These are phyloP conservation scores for Ciconia stormi DNA, from an alignment of 2,113 vertebrate genomes.

Conservation along the genomic window DNA sequence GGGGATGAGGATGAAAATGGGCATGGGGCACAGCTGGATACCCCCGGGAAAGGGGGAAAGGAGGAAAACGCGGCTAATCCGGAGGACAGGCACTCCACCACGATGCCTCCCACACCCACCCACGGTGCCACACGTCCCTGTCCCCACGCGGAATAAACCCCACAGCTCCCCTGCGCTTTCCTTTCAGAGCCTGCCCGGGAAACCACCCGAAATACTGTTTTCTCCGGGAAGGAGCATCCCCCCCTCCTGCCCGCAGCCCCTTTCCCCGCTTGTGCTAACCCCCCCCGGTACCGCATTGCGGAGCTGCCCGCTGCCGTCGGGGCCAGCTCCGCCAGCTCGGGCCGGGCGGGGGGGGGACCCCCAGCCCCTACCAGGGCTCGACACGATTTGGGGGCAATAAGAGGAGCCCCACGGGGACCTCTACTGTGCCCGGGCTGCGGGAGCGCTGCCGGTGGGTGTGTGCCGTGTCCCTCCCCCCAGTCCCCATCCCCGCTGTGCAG, in stretches of 20 bases:
- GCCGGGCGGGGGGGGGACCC: no score
- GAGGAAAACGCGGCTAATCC: neutral
- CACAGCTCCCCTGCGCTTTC: neutral
- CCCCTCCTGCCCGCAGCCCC: neutral
- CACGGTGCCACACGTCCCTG: accelerated
- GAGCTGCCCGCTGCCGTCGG: neutral
- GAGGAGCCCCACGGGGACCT: neutral
- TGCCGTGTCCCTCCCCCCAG: no score
- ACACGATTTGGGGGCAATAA: neutral
- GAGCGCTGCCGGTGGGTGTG: neutral
- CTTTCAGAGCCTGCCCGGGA: neutral
- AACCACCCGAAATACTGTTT: neutral
- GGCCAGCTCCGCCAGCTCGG: neutral
- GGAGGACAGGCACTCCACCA: accelerated
- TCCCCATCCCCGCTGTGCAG: neutral
- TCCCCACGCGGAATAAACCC: neutral
- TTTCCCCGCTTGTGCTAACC: neutral
- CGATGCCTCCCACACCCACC: neutral
- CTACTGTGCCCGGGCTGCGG: neutral
- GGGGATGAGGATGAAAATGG: neutral
- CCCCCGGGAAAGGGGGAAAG: neutral
- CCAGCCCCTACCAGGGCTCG: neutral
- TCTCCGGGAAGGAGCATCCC: neutral
- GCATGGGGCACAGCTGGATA: neutral
- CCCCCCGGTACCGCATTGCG: slow-evolving; percentile 30